Evolutionary conservation across 1,140 invertebrate genomes (phyloP), one percentile per base, ranked within the genome.

Genomic region (Leptoteleia sp.): DNA sequence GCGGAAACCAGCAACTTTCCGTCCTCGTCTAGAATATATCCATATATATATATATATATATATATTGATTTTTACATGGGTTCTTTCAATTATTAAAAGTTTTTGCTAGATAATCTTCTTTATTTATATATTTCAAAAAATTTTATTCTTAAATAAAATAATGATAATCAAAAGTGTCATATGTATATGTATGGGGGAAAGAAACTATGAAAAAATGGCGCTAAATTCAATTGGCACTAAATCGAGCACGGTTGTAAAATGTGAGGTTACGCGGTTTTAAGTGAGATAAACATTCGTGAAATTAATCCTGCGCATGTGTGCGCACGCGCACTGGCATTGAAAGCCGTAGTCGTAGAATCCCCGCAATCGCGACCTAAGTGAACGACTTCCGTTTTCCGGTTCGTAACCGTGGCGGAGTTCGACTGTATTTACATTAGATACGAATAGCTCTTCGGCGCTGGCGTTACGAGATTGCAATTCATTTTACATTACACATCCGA

Each of bases 371-470:
- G 43, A 54, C 55, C 38, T 68, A 72, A 72, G 68, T 62, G 48
- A 72, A 62, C 68, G 68, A 72, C 68, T 72, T 72, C 68, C 68
- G 47, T 62, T 72, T 72, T 72, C 68, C 68, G 55, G 68, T 38
- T 16, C 52, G 64, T 57, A 68, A 68, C 38, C 40, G 62, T 45
- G 29, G 48, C 38, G n/a, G 35, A 47, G 38, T 45, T 62, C 29
- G 40, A 31, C 38, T 42, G 17, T 72, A 72, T 72, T 72, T 64
- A 72, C 65, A 59, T 59, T 52, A 59, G 43, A 70, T 59, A 50
- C 15, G 33, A 50, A 50, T 57, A 33, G 35, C 43, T 59, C 50
- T 27, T 43, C 17, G 13, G 11, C 11, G 7, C 40, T 47, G 3
- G 13, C 42, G 3, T 38, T 57, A 38, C 31, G 9, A 7, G 25